Conservation (phyloP, 35 echinoderm and acorn worm species). For the Apostichopus japonicus region DNA sequence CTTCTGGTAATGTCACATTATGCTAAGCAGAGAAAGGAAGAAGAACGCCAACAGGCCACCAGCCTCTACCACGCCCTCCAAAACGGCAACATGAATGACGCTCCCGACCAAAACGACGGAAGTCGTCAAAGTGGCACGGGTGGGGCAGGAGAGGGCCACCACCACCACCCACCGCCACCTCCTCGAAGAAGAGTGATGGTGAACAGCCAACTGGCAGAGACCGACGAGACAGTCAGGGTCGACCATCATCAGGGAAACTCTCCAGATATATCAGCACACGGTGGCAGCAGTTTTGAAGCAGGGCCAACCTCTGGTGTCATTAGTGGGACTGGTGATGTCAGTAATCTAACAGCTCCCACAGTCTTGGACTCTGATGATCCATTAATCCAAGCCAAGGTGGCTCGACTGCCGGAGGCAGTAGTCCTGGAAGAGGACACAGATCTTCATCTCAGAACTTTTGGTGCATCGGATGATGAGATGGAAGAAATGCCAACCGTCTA, state of each 20-base stretch:
- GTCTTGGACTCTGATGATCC: constrained; percentile 46
- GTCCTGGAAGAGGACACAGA: constrained; percentile 23
- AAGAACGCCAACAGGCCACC: constrained; percentile 36
- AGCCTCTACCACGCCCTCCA: constrained; percentile 44
- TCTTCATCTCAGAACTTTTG: constrained; percentile 30
- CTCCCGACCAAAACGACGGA: not conserved
- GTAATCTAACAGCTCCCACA: not conserved
- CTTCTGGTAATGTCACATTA: constrained; percentile 42
- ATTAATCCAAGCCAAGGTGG: constrained; percentile 14
- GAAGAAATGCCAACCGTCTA: constrained; percentile 41
- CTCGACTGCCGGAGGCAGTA: constrained; percentile 25
- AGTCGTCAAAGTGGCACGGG: not conserved
- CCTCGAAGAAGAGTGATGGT: constrained; percentile 1
- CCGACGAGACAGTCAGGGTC: not conserved
- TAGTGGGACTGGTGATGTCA: not conserved
- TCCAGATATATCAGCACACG: not conserved
- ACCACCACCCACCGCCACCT: not conserved
- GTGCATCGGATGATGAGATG: not conserved
- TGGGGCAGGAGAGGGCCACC: not conserved
- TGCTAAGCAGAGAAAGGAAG: constrained; percentile 30
- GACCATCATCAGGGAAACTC: not conserved
- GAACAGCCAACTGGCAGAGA: constrained; percentile 9
- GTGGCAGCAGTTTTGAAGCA: not conserved
- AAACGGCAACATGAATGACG: constrained; percentile 23
- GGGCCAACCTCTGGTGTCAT: not conserved